These are phyloP conservation scores for Sphyrna mokarran DNA, from an alignment of 2,113 vertebrate species.

Conservation along the genomic window DNA sequence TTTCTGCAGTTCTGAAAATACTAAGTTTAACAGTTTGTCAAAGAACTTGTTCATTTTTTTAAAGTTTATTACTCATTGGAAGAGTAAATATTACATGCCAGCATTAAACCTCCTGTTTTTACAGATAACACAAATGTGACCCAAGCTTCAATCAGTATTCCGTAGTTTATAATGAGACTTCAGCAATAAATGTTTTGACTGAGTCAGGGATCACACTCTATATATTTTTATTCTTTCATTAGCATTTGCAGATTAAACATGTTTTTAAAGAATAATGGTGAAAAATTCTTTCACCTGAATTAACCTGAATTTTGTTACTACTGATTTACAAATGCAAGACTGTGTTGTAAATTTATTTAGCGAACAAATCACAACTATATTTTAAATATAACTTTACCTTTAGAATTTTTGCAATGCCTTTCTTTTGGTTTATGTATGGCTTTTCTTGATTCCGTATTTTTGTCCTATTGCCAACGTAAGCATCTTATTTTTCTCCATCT, in stretches of 20 bases:
- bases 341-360: not conserved
- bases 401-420: not conserved
- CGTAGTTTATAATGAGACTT: not conserved
- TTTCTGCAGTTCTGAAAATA: not conserved
- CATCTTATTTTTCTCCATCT: not conserved
- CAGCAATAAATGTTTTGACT: not conserved
- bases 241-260: not conserved
- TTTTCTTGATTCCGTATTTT: not conserved
- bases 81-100: not conserved
- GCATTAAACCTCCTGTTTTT: not conserved
- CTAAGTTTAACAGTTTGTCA: not conserved
- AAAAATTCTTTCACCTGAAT: not conserved
- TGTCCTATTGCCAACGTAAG: not conserved
- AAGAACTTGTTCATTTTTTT: slow-evolving; percentile 2
- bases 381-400: not conserved
- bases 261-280: not conserved
- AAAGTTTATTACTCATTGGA: not conserved
- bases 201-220: not conserved
- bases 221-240: not conserved
- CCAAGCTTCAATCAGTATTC: not conserved
- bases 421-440: not conserved
- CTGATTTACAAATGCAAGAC: not conserved
- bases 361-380: not conserved
- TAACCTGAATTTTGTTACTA: not conserved
- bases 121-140: not conserved